Base-by-base conservation (phyloP, 2,797 vertebrate genomes). In the Typhlichthys subterraneus region DNA sequence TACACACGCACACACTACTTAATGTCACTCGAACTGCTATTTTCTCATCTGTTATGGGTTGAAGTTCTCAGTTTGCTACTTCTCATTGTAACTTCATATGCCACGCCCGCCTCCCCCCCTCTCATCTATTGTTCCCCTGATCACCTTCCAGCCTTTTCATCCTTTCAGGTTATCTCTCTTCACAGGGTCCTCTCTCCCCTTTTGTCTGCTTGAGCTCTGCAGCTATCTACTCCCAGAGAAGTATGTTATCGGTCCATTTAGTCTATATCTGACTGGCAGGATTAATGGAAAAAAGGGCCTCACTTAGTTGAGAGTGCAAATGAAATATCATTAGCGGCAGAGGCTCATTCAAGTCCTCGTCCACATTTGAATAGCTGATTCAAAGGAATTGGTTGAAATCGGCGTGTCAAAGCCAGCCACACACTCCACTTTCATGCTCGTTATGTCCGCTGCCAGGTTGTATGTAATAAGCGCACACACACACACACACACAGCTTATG, bases 241-340 rank as follows among this genome's bases (percentile, higher is more conserved):
- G 63, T 61, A 52, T 82, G 77, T 61, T 63, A 83, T 72, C 73
- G 59, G 76, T 70, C 60, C n/a, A 53, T 74, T 73, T 78, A 64
- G 66, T 82, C 79, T 61, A 62, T 68, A 87, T 82, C 75, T 82
- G 73, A 83, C 79, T 81, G 79, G 79, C 70, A 51, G 74, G 70
- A 73, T 72, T 86, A 59, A 79, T 79, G 67, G 65, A 72, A 80
- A 72, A 80, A 62, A 31, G 69, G 52, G 56, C 33, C 57, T 64
- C 70, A 84, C 82, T 76, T 31, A 13, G 52, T 69, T 58, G 59
- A 69, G 47, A 73, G 69, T 70, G 65, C 56, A 71, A 76, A 55
- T 55, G 72, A 69, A 61, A 66, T 49, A 76, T 64, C 81, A 76
- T 81, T 80, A 83, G 76, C 14, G 69, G 70, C 53, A 55, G 8